A percentile compares a stretch with the other conserved stretches of the same genome.
Evolutionary conservation across 2,888 invertebrate genomes (phyloP).

Genomic region (Drosophila testacea): DNA sequence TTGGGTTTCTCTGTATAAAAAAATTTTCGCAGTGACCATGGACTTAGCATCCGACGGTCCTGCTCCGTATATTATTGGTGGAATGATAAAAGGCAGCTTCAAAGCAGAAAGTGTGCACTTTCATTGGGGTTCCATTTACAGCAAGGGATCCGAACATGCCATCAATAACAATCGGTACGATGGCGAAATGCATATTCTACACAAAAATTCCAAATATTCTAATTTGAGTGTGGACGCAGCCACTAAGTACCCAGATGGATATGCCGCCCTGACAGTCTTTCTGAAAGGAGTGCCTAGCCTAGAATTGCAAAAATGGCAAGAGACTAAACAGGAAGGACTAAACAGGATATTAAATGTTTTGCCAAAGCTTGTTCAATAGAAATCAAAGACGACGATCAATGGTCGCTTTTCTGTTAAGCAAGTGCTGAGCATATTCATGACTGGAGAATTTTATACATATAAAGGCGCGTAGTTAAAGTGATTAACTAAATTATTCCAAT

Average conservation of each 20-base stretch:
- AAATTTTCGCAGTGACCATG: no score
- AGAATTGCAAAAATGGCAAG: no score
- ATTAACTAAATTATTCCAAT: no score
- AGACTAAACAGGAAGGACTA: neutral
- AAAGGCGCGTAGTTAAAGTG: conserved; percentile 78
- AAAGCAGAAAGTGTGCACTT: conserved; percentile 84
- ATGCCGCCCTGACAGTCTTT: conserved; percentile 88
- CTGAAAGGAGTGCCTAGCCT: conserved; percentile 73
- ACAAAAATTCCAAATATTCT: conserved; percentile 87
- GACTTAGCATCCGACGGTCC: no score
- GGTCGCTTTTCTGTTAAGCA: conserved; percentile 61
- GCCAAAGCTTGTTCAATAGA: conserved; percentile 45
- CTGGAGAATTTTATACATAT: conserved; percentile 74
- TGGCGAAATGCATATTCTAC: conserved; percentile 89
- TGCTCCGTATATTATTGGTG: neutral
- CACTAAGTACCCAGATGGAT: conserved; percentile 85
- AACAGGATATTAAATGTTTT: conserved; percentile 52
- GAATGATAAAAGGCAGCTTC: neutral
- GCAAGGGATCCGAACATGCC: conserved; percentile 86
- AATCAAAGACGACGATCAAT: conserved; percentile 50
- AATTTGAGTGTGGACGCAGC: conserved; percentile 85
- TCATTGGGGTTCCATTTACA: conserved; percentile 90
- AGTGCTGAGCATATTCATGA: conserved; percentile 62
- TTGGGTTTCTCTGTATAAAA: neutral
- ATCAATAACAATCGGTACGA: conserved; percentile 85